Evolutionary conservation across 2,113 vertebrate species (phyloP).

Genomic region (Nanorana parkeri): DNA sequence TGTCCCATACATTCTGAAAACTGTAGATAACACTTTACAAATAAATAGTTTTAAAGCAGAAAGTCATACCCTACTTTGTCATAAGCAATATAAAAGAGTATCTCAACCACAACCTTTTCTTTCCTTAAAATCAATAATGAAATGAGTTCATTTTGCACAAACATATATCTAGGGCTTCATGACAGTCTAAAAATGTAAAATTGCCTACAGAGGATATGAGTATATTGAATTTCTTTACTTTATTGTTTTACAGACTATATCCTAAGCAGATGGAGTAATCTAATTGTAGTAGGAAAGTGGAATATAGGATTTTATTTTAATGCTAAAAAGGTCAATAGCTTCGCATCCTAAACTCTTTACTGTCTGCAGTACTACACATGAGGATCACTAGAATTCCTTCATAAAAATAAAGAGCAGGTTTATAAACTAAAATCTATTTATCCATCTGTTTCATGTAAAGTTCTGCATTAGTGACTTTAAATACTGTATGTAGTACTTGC

Average conservation of each 20-base stretch:
- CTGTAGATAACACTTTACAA: not conserved
- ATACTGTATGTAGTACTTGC: slow-evolving; percentile 68
- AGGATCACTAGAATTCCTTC: slow-evolving; percentile 71
- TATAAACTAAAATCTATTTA: slow-evolving; percentile 75
- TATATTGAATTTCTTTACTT: slow-evolving; percentile 74
- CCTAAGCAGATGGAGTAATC: slow-evolving; percentile 72
- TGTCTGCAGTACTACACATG: slow-evolving; percentile 66
- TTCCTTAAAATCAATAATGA: slow-evolving; percentile 68
- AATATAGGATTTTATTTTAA: slow-evolving; percentile 79
- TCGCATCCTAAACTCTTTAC: slow-evolving; percentile 72
- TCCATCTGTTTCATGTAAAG: slow-evolving; percentile 70
- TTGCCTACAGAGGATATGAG: slow-evolving; percentile 69
- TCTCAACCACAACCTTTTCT: slow-evolving; percentile 57
- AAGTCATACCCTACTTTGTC: slow-evolving; percentile 12
- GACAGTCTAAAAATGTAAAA: slow-evolving; percentile 71
- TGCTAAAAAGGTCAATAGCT: slow-evolving; percentile 74
- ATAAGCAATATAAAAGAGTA: slow-evolving; percentile 46
- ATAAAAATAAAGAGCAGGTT: slow-evolving; percentile 73
- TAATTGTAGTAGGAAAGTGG: slow-evolving; percentile 73
- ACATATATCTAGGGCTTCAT: slow-evolving; percentile 67
- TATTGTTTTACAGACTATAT: slow-evolving; percentile 72
- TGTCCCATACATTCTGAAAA: not conserved
- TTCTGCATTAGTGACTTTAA: slow-evolving; percentile 67
- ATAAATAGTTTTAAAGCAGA: slow-evolving; percentile 22
- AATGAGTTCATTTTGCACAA: slow-evolving; percentile 72